A percentile compares a stretch with the other conserved stretches of the same genome.
Conservation (phyloP, 2,888 invertebrate genomes). For the Ceraclea dissimilis region DNA sequence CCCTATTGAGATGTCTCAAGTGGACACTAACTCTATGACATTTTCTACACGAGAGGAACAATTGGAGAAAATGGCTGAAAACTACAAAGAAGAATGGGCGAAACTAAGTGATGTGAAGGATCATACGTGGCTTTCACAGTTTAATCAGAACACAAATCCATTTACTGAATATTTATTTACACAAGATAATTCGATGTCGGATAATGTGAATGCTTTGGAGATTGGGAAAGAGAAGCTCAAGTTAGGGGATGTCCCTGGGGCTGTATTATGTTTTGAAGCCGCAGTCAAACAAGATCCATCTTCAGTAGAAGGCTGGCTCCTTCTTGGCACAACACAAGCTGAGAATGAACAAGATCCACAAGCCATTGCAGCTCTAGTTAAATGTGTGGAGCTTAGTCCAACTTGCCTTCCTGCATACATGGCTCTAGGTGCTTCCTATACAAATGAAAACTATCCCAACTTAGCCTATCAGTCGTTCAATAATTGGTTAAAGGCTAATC, state of each 20-base stretch:
- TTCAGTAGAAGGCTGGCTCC: slow-evolving; percentile 77
- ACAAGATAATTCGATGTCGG: slow-evolving; percentile 79
- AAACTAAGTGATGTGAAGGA: slow-evolving; percentile 60
- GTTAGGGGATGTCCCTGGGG: slow-evolving; percentile 88
- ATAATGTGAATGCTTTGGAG: slow-evolving; percentile 69
- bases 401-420: slow-evolving; percentile 77
- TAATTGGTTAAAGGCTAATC: slow-evolving; percentile 71
- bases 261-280: slow-evolving; percentile 93
- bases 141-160: slow-evolving; percentile 39
- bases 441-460: slow-evolving; percentile 90
- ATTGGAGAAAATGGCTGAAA: slow-evolving; percentile 48
- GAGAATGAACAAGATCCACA: slow-evolving; percentile 96
- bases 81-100: slow-evolving; percentile 71
- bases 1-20: slow-evolving; percentile 44
- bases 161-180: slow-evolving; percentile 68
- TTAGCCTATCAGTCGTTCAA: slow-evolving; percentile 78
- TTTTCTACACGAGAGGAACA: slow-evolving; percentile 37
- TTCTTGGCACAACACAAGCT: slow-evolving; percentile 86
- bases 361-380: slow-evolving; percentile 86
- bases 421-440: slow-evolving; percentile 87
- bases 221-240: slow-evolving; percentile 77
- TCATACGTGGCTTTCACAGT: slow-evolving; percentile 67
- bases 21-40: slow-evolving; percentile 33
- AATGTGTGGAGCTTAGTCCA: slow-evolving; percentile 73
- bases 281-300: slow-evolving; percentile 78